These are phyloP conservation scores for Macaria notata DNA, from an alignment of 2,888 invertebrate genomes.

Conservation along the genomic window DNA sequence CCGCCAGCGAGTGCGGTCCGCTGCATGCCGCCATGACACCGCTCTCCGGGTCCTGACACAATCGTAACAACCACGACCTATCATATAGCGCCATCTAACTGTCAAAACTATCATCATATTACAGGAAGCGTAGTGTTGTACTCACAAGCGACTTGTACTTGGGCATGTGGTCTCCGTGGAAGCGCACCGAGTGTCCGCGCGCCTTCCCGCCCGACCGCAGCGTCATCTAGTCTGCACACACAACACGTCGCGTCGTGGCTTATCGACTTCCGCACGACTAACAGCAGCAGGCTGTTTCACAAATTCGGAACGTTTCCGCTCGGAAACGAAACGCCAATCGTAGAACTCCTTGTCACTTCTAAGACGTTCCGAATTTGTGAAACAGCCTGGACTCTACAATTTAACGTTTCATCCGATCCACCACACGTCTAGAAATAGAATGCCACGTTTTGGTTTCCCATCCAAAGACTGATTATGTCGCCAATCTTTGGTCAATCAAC, in stretches of 20 bases:
- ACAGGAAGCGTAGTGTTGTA: slow-evolving; percentile 4
- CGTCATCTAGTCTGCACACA: slow-evolving; percentile 1
- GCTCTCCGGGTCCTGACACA: slow-evolving; percentile 2
- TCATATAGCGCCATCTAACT: neutral
- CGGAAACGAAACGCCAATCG: too few species aligned
- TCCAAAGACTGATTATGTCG: neutral
- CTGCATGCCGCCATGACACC: neutral
- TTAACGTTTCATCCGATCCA: neutral
- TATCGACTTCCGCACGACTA: neutral
- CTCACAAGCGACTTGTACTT: slow-evolving; percentile 66
- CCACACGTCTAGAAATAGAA: neutral
- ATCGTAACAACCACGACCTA: neutral
- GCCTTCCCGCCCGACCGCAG: slow-evolving; percentile 39
- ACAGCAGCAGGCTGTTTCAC: neutral
- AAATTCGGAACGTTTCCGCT: neutral
- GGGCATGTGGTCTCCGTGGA: slow-evolving; percentile 62
- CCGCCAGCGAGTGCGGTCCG: slow-evolving; percentile 36
- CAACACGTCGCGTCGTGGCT: neutral
- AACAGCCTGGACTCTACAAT: neutral
- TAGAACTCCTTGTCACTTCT: too few species aligned
- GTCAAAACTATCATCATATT: too few species aligned
- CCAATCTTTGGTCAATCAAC: neutral
- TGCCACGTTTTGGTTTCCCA: too few species aligned
- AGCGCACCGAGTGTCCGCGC: slow-evolving; percentile 56
- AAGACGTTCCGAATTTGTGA: too few species aligned